These are phyloP conservation scores for Poeciliopsis turrubarensis DNA, from an alignment of 2,113 vertebrate genomes.

Conservation along the genomic window DNA sequence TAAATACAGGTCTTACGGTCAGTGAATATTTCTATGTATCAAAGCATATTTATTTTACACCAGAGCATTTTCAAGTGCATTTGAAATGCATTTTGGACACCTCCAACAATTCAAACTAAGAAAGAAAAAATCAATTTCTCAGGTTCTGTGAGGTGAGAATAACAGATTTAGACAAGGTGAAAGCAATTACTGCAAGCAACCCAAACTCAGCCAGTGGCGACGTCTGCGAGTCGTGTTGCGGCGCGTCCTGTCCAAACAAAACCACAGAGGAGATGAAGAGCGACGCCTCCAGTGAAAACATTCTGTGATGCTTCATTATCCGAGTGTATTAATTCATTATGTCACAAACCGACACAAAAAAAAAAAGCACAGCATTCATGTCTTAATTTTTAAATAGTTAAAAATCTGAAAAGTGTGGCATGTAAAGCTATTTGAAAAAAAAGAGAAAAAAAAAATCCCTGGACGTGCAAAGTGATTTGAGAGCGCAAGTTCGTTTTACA, in stretches of 20 bases:
- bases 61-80: no score
- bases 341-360: neutral
- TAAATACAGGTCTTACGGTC: neutral
- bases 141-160: slow-evolving; percentile 5
- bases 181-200: neutral
- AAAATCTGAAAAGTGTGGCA: neutral
- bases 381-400: neutral
- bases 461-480: no score
- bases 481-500: neutral
- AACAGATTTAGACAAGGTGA: slow-evolving; percentile 15
- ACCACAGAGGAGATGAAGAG: neutral
- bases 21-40: no score
- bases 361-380: neutral
- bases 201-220: neutral
- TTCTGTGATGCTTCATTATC: neutral
- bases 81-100: neutral
- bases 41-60: neutral
- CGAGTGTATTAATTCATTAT: neutral
- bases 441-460: no score
- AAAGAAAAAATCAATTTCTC: slow-evolving; percentile 1
- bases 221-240: neutral
- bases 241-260: slow-evolving; percentile 8
- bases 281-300: no score
- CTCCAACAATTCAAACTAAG: neutral
- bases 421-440: no score